Conservation (phyloP, 2,113 vertebrate species). For the Leptobrachium leishanense region DNA sequence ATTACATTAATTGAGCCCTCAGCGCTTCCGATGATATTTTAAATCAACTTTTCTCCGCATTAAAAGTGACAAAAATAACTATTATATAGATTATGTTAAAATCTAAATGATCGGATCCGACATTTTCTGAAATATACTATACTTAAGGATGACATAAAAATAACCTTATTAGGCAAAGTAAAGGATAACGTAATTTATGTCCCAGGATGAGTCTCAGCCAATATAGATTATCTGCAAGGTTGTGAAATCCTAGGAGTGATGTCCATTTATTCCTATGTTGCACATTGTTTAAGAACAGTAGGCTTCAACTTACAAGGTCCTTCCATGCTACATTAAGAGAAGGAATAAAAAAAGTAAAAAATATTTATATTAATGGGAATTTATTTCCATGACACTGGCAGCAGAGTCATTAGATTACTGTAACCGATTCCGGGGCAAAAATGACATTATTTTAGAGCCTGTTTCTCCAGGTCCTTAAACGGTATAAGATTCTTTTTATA, state of each 20-base stretch:
- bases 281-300: conserved; percentile 15
- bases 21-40: conserved; percentile 42
- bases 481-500: too few relatives aligned
- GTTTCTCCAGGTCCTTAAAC: too few relatives aligned
- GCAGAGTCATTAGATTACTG: background rate
- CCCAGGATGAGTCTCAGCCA: conserved; percentile 35
- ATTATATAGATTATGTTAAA: conserved; percentile 48
- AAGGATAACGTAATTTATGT: conserved; percentile 43
- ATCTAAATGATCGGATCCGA: conserved; percentile 41
- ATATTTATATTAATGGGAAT: background rate
- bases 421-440: too few relatives aligned
- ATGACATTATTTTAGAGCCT: too few relatives aligned
- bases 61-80: conserved; percentile 47
- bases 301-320: conserved; percentile 14
- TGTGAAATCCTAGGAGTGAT: conserved; percentile 36
- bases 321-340: background rate
- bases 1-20: conserved; percentile 46
- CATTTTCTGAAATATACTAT: conserved; percentile 46
- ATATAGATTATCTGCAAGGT: conserved; percentile 45
- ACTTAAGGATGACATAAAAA: conserved; percentile 45
- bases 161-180: conserved; percentile 48
- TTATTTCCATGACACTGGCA: background rate
- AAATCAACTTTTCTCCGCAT: conserved; percentile 43
- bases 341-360: background rate
- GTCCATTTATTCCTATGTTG: conserved; percentile 36